Percentiles rank a stretch among this genome's conserved stretches.
These are phyloP conservation scores for Dicaeum eximium DNA, from an alignment of 2,113 vertebrate genomes.

Conservation along the genomic window DNA sequence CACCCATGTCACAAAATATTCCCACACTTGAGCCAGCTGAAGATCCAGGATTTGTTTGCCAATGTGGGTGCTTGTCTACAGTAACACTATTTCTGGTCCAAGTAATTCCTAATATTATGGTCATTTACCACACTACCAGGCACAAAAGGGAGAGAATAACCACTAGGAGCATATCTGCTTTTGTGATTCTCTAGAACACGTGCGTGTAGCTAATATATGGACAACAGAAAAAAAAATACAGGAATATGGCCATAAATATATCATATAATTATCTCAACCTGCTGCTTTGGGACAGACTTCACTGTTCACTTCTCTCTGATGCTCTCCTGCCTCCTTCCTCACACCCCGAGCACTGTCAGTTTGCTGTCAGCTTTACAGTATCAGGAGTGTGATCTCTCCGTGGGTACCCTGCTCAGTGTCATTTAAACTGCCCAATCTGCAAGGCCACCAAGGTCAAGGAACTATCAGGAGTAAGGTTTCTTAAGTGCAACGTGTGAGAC, in stretches of 20 bases:
- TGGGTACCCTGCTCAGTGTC: conserved; percentile 76
- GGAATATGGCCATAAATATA: background rate
- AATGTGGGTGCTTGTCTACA: background rate
- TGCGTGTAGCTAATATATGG: background rate
- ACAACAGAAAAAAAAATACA: background rate
- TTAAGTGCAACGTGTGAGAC: conserved; percentile 85
- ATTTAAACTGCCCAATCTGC: conserved; percentile 63
- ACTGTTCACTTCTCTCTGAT: background rate
- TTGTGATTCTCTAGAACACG: background rate
- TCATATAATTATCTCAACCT: background rate
- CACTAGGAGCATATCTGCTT: background rate
- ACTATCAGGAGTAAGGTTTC: conserved; percentile 79
- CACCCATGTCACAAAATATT: background rate
- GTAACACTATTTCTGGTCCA: background rate
- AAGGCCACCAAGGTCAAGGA: conserved; percentile 78
- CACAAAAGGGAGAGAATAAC: background rate
- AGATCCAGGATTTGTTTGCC: background rate
- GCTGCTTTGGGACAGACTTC: background rate
- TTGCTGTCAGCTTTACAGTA: conserved; percentile 42
- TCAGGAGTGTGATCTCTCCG: conserved; percentile 44
- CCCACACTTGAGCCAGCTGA: background rate
- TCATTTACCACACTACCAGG: background rate
- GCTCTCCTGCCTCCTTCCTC: background rate
- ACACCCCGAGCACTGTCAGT: background rate
- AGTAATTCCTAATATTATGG: background rate